These are phyloP conservation scores for Antechinus flavipes DNA, from an alignment of 2,113 vertebrate species.

Conservation along the genomic window DNA sequence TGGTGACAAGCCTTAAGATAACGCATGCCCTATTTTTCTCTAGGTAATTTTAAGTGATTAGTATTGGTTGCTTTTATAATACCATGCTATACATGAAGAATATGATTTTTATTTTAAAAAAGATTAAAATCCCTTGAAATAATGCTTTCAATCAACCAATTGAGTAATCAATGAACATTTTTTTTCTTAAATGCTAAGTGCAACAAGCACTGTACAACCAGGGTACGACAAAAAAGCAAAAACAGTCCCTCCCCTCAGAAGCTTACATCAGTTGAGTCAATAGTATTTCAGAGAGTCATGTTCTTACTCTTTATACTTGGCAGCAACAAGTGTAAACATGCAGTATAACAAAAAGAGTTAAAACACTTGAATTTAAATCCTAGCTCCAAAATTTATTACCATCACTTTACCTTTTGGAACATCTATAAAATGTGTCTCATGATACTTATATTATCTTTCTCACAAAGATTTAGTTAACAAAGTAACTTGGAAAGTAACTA, in stretches of 20 bases:
- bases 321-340: too few species aligned
- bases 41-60: neutral
- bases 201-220: neutral
- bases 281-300: neutral
- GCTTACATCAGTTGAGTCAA: neutral
- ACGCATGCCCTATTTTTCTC: neutral
- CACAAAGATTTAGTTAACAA: neutral
- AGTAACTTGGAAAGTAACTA: neutral
- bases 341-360: neutral
- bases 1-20: neutral
- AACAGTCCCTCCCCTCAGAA: neutral
- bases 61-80: neutral
- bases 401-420: neutral
- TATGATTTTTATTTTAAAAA: neutral
- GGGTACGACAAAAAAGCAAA: neutral
- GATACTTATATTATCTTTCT: neutral
- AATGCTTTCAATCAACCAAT: neutral
- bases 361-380: neutral
- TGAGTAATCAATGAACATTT: neutral
- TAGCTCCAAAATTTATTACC: neutral
- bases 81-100: neutral
- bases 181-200: neutral
- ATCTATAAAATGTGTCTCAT: neutral
- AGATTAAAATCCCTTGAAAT: neutral
- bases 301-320: neutral